Evolutionary conservation across 2,888 invertebrate species (phyloP), one percentile per base, ranked within the genome.

Genomic region (Hetaerina titia): DNA sequence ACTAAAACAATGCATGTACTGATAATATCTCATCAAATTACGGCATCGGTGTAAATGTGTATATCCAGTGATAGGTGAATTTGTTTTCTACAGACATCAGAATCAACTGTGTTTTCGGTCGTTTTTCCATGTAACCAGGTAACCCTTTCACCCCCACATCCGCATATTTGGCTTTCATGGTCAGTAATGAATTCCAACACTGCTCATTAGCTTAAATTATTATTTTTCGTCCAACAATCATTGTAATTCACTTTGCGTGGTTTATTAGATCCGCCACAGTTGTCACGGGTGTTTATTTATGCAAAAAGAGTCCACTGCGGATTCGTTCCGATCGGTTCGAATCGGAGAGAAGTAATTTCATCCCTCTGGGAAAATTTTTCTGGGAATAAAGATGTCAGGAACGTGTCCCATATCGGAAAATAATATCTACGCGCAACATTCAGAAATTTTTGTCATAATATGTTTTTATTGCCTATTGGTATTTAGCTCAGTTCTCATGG

Each of bases 211-310:
- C 81, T 81, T 31, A 11, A 81, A 81, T 81, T 81, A 31, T 31
- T 81, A 81, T 81, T 81, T 81, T 31, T 81, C 81, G 81, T 25
- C 1, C 81, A 25, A 22, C 1, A 81, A 25, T 81, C 81, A 31
- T 81, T 81, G 11, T 31, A 81, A 81, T 81, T 81, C 81, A 81
- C 81, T 81, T 81, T 81, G 81, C 31, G 31, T 31, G 22, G 31
- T 81, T 81, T 81, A 81, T 81, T 81, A 81, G 25, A 81, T 81
- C 81, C 81, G 81, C 15, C 81, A 81, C 25, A 81, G 81, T 81
- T 31, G 81, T 81, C 81, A 81, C 31, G 81, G 31, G 25, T 25
- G 31, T 81, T 81, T 31, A 81, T 81, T 81, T 81, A 81, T 81
- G 81, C 81, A 81, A 81, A 81, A 69, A 81, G 81, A 31, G 11